Conservation (phyloP, 2,888 invertebrate genomes). For the Entomobrya proxima region DNA sequence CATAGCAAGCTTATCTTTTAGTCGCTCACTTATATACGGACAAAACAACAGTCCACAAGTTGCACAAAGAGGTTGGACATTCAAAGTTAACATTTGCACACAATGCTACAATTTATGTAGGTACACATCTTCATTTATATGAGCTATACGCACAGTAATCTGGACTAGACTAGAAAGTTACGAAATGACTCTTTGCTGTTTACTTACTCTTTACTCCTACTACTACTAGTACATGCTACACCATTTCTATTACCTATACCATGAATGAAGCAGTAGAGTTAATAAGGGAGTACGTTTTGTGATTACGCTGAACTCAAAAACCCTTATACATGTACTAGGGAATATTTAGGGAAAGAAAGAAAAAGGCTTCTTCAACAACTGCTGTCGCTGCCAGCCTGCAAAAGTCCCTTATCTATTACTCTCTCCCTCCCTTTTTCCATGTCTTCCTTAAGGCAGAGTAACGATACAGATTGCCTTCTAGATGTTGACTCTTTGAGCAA, state of each 20-base stretch:
- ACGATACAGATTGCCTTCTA: slow-evolving; percentile 50
- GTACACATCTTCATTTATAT: no score
- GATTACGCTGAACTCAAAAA: slow-evolving; percentile 34
- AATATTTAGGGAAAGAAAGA: slow-evolving; percentile 26
- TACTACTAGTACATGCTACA: no score
- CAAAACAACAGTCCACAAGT: no score
- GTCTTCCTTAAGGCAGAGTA: slow-evolving; percentile 40
- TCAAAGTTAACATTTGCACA: not conserved
- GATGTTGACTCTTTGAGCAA: not conserved
- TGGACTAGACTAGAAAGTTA: not conserved
- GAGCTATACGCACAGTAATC: no score
- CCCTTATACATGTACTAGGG: slow-evolving; percentile 20
- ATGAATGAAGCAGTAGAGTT: slow-evolving; percentile 20
- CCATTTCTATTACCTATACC: no score
- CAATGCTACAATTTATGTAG: not conserved
- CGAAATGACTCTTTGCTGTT: slow-evolving; percentile 28
- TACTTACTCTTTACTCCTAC: not conserved
- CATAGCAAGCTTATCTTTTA: no score
- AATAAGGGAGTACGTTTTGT: slow-evolving; percentile 38
- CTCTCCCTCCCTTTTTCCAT: slow-evolving; percentile 40
- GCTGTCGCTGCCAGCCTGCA: slow-evolving; percentile 19
- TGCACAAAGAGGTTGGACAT: no score
- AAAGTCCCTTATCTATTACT: slow-evolving; percentile 62
- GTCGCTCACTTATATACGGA: no score
- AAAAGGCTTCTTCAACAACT: slow-evolving; percentile 40